Evolutionary conservation across 2,113 vertebrate species (phyloP), one percentile per base, ranked within the genome.

Genomic region (Crotalus viridis): DNA sequence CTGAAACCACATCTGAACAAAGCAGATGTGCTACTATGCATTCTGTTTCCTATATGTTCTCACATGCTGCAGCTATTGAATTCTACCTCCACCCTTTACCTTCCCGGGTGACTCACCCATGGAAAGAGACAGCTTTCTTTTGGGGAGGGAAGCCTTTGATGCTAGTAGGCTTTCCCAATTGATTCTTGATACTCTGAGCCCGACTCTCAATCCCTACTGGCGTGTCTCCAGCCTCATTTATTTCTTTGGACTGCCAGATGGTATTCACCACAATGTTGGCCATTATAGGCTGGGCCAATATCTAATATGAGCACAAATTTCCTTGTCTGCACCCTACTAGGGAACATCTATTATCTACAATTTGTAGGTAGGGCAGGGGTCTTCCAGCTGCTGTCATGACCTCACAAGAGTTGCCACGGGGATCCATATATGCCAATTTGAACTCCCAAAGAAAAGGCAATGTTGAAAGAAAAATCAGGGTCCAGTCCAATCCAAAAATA

Each of bases 171-270:
- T 87, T 86, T 64, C 93, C n/a, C 92, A 94, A 89, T 91, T 95
- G 13, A 94, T 97, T 95, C 0, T 95, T 93, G 92, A 92, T 91
- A 81, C 96, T 69, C 85, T 95, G 96, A 94, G 95, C 85, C 55
- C 10, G 89, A 88, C 89, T 93, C 64, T 97, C 95, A 0, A 95
- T 91, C n/a, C 95, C 96, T 0, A 90, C 93, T 0, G 96, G 95
- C 48, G 96, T 95, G 64, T 97, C 96, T 55, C 96, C 96, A 0
- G 96, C 96, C 56, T 97, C 96, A 0, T 97, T 96, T 89, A 97
- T 96, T 90, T 97, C 97, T 86, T 97, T 97, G 93, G 96, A 96
- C 54, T 97, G 97, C 97, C 97, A 97, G 95, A 97, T 97, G 0
- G 97, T 97, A 89, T 97, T 97, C 88, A 97, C 96, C 74, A 97